Base-by-base conservation (phyloP, 2,888 invertebrate genomes). In the Rotaria sp. region DNA sequence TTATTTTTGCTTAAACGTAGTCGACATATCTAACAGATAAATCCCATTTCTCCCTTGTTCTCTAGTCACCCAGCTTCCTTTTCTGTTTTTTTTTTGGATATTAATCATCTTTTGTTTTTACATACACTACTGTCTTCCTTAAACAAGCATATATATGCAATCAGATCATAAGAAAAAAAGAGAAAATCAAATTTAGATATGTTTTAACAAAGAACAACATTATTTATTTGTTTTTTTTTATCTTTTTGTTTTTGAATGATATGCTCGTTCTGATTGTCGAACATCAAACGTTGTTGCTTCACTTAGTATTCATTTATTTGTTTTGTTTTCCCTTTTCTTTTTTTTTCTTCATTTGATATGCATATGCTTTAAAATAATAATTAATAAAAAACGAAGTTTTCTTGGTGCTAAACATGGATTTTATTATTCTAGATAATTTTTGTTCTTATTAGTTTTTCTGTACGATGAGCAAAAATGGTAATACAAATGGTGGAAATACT, bases 301-400 rank as follows among this genome's bases (percentile, higher is more conserved):
- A 35, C 18, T 50, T 50, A 15, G 50, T 67, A 67, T 67, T 67
- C 67, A 35, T 35, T 35, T 67, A 3, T 4, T 67, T 50, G 45
- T 50, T 50, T 67, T 30, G 30, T 67, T 67, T 30, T n/a, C 67
- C 67, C 35, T 18, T 15, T 30, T 11, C 5, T 67, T 35, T 35
- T 21, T 7, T 30, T 67, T 26, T 18, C 21, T 57, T 57, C n/a
- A n/a, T 35, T 67, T 21, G 35, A 35, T 67, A 67, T 67, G 35
- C 67, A 67, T 67, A 67, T 67, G 67, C 67, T 67, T 67, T 67
- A 50, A n/a, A 67, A 67, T 67, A 67, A 67, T 67, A 67, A 67
- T 67, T 38, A 67, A 67, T 67, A 67, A 38, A 59, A 67, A 67
- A 67, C 67, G 35, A 67, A 67, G 35, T 35, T 67, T 67, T 67